Conservation (phyloP, 2,113 vertebrate species). For the Ictalurus punctatus region DNA sequence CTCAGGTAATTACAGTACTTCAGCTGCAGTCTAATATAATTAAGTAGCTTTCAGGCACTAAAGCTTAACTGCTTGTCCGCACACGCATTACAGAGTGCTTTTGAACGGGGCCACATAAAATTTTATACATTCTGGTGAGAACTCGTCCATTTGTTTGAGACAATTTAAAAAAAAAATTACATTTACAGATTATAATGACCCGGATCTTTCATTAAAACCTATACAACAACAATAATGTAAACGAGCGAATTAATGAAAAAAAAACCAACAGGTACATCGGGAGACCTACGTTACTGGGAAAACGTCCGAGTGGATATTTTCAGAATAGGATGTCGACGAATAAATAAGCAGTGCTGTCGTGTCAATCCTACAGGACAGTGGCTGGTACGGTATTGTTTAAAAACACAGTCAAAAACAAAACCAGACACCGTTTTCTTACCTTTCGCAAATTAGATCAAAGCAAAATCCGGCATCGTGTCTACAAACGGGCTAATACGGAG, state of each 20-base stretch:
- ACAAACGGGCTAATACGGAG: neutral
- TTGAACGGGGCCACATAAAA: slow-evolving; percentile 2
- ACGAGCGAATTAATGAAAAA: neutral
- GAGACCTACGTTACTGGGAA: neutral
- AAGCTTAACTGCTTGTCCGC: slow-evolving; percentile 8
- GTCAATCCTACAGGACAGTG: neutral
- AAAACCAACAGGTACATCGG: neutral
- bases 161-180: too few species aligned
- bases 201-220: neutral
- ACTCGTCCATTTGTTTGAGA: neutral
- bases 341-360: neutral
- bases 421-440: neutral
- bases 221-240: neutral
- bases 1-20: slow-evolving; percentile 5
- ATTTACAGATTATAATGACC: neutral
- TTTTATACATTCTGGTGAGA: neutral
- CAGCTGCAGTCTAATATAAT: slow-evolving; percentile 20
- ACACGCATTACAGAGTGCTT: neutral
- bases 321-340: neutral
- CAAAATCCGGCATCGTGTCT: neutral
- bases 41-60: slow-evolving; percentile 28
- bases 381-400: neutral
- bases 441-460: neutral
- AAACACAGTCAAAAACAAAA: neutral
- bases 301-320: neutral